Base-by-base conservation (phyloP, 37 sponge, comb jelly and placozoan genomes). In the Haliclona indistincta region DNA sequence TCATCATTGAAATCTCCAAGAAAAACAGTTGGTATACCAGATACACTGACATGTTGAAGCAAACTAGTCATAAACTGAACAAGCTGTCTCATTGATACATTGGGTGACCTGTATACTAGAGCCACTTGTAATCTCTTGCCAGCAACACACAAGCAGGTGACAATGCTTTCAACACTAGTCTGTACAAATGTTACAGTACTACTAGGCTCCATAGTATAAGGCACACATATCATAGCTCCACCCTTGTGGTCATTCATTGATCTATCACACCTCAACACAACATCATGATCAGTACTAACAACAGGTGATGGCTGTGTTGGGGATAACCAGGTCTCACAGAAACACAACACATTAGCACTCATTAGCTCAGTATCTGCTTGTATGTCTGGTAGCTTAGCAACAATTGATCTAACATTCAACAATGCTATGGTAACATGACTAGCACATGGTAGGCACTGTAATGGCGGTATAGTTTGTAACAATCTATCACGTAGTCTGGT, bases 1-100 rank as follows among this genome's bases (percentile, higher is more conserved):
- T 71, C 56, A 10, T 71, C 55, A 52, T 71, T 71, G n/a, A 71
- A 71, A 32, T 64, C 66, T n/a, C 66, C 66, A 38, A 71, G 37
- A 36, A 71, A 37, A 7, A 71, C 37, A 71, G 51, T 43, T 20
- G 54, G 54, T 2, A 5, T 10, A 29, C 5, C 35, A 54, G 51
- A 2, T 25, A 19, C 20, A 20, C 38, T n/a, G 13, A 71, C 5
- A 51, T 53, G 36, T 19, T 19, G 32, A 4, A 71, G 35, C 38
- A 71, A 19, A 17, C 22, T 54, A 32, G 37, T 33, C 56, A 71
- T 17, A 2, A 71, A 33, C 19, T 3, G 28, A 23, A 54, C 15
- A 19, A 71, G 54, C 2, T 4, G 20, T 71, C 11, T 11, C 4
- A 53, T 15, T 49, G 72, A 39, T 54, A 53, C 54, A 51, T 20